A percentile compares a stretch with the other conserved stretches of the same genome.
phyloP scores from a whole-genome alignment of 2,113 vertebrate species.

The Tiliqua scincoides region DNA sequence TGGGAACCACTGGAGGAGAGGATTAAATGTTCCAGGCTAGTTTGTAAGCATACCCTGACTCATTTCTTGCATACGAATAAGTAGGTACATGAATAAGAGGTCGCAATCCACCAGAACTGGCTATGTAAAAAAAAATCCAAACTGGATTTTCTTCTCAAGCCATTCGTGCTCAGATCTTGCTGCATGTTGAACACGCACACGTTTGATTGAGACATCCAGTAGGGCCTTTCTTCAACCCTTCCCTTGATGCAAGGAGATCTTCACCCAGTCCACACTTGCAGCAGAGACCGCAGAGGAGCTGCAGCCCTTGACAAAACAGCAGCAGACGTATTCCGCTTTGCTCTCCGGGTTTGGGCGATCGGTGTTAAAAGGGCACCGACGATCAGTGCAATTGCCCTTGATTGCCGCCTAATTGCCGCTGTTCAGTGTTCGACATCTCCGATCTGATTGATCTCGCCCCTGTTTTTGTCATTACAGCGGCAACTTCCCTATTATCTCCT shows the following conservation, averaged over 20 bases:
- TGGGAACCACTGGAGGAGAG: too few relatives aligned
- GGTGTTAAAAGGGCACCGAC: constrained; percentile 66
- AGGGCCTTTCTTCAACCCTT: constrained; percentile 55
- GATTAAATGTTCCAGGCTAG: too few relatives aligned
- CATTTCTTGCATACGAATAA: too few relatives aligned
- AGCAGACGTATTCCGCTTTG: constrained; percentile 66
- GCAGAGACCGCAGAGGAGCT: constrained; percentile 50
- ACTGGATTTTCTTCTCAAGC: not conserved
- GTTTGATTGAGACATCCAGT: constrained; percentile 39
- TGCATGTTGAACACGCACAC: not conserved
- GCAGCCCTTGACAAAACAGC: constrained; percentile 66
- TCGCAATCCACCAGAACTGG: too few relatives aligned
- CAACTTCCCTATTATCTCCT: constrained; percentile 71
- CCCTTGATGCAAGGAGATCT: constrained; percentile 56
- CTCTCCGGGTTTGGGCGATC: constrained; percentile 62
- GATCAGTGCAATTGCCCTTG: constrained; percentile 60
- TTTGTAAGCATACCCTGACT: too few relatives aligned
- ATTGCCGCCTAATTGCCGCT: constrained; percentile 75
- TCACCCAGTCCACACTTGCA: constrained; percentile 61
- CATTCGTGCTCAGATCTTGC: not conserved
- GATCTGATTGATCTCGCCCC: constrained; percentile 71
- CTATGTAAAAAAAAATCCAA: not conserved
- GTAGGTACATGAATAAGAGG: too few relatives aligned
- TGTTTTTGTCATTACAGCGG: constrained; percentile 67
- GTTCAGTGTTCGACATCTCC: constrained; percentile 69